These are phyloP conservation scores for Tigriopus californicus DNA, from an alignment of 2,888 invertebrate genomes.

Conservation along the genomic window DNA sequence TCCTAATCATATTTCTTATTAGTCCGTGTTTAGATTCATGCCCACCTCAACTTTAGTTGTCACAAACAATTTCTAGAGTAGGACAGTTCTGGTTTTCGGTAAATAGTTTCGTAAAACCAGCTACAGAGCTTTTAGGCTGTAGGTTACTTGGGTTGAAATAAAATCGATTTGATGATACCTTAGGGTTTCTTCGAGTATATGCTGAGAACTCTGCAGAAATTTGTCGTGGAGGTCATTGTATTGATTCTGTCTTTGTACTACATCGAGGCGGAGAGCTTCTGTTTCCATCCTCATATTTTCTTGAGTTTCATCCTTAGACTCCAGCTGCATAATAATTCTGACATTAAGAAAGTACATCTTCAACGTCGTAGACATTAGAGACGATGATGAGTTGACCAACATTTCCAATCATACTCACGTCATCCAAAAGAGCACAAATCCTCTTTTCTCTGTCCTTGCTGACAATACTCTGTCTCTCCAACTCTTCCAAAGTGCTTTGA, in stretches of 20 bases:
- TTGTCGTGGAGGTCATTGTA: not conserved
- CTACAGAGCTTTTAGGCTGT: no score
- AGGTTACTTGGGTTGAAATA: no score
- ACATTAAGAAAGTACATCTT: no score
- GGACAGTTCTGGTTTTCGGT: no score
- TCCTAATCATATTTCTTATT: no score
- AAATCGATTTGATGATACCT: not conserved
- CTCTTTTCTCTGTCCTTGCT: not conserved
- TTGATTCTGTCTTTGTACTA: not conserved
- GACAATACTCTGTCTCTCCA: not conserved
- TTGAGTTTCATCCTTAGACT: not conserved
- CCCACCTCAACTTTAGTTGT: no score
- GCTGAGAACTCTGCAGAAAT: conserved; percentile 9
- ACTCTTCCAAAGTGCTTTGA: not conserved
- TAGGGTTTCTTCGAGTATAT: conserved; percentile 2
- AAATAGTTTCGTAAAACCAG: no score
- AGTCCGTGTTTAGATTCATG: no score
- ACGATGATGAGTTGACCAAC: not conserved
- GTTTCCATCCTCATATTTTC: not conserved
- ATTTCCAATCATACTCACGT: not conserved
- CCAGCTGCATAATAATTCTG: not conserved
- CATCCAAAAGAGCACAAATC: not conserved
- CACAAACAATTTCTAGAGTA: no score
- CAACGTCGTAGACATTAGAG: no score
- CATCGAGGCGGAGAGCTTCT: not conserved